These are phyloP conservation scores for Lamellibrachia columna DNA, from an alignment of 2,888 invertebrate species.

Conservation along the genomic window DNA sequence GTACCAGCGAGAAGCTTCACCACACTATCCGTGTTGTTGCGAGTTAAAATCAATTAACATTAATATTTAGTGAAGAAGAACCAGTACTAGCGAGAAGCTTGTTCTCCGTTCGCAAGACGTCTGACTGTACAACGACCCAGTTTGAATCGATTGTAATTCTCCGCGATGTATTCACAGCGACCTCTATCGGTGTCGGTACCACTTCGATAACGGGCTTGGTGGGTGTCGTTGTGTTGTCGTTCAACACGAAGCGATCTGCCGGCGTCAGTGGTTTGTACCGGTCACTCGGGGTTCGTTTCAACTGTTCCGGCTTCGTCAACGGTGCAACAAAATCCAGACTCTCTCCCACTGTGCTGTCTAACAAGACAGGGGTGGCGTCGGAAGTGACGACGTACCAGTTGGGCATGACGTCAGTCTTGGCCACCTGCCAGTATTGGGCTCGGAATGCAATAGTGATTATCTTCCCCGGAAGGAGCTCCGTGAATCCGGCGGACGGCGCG, in stretches of 20 bases:
- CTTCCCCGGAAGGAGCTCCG: background rate
- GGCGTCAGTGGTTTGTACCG: slow-evolving; percentile 40
- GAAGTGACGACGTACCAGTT: slow-evolving; percentile 39
- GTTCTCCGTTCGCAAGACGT: background rate
- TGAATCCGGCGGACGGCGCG: slow-evolving; percentile 14
- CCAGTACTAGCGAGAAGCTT: background rate
- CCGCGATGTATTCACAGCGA: background rate
- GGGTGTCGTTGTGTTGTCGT: background rate
- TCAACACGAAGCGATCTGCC: slow-evolving; percentile 34
- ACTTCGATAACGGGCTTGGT: background rate
- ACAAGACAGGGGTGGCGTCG: background rate
- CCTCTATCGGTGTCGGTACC: background rate
- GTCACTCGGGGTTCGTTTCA: slow-evolving; percentile 40
- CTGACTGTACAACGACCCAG: background rate
- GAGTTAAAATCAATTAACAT: too few species aligned
- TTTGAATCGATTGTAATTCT: background rate
- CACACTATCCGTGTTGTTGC: too few species aligned
- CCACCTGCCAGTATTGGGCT: slow-evolving; percentile 32
- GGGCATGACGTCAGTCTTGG: slow-evolving; percentile 39
- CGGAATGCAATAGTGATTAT: slow-evolving; percentile 17
- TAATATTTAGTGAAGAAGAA: too few species aligned
- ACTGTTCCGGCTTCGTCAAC: slow-evolving; percentile 43
- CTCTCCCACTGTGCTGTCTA: slow-evolving; percentile 18
- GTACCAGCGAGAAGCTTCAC: background rate
- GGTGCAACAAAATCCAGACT: slow-evolving; percentile 34